Evolutionary conservation across 1,140 invertebrate genomes (phyloP).

Genomic region (Hetaerina americana): DNA sequence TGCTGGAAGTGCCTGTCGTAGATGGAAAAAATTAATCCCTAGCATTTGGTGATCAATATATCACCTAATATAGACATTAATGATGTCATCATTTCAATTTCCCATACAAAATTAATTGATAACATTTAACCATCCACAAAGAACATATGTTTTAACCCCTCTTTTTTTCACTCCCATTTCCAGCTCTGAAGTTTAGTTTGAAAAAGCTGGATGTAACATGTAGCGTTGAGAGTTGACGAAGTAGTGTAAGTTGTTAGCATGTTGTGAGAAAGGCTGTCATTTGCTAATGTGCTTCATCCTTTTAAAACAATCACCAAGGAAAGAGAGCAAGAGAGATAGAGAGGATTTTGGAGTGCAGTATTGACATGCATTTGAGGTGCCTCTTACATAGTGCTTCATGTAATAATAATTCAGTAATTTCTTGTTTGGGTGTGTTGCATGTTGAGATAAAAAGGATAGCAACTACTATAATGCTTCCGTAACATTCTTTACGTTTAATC

Average conservation of each 20-base stretch:
- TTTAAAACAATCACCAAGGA: background rate
- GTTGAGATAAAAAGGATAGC: background rate
- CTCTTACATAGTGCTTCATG: conserved; percentile 6
- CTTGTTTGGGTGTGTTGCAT: conserved; percentile 3
- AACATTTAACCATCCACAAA: too few species aligned
- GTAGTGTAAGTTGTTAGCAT: conserved; percentile 21
- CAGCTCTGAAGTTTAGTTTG: background rate
- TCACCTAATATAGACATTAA: too few species aligned
- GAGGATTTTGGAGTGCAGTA: background rate
- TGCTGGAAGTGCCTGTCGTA: background rate
- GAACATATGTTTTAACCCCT: background rate
- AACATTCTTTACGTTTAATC: background rate
- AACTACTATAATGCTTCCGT: background rate
- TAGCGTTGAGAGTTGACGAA: conserved; percentile 13
- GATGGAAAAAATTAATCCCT: too few species aligned
- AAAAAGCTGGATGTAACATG: conserved; percentile 3
- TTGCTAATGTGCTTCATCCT: conserved; percentile 11
- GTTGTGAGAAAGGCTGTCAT: conserved; percentile 19
- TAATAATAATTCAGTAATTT: conserved; percentile 1
- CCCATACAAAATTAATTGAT: too few species aligned
- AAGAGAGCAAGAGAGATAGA: background rate
- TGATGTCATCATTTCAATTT: too few species aligned
- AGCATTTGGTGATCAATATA: too few species aligned
- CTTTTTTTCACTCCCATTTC: background rate
- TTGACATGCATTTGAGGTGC: background rate